These are phyloP conservation scores for Apocrypta bakeri DNA, from an alignment of 1,140 invertebrate species.

Conservation along the genomic window DNA sequence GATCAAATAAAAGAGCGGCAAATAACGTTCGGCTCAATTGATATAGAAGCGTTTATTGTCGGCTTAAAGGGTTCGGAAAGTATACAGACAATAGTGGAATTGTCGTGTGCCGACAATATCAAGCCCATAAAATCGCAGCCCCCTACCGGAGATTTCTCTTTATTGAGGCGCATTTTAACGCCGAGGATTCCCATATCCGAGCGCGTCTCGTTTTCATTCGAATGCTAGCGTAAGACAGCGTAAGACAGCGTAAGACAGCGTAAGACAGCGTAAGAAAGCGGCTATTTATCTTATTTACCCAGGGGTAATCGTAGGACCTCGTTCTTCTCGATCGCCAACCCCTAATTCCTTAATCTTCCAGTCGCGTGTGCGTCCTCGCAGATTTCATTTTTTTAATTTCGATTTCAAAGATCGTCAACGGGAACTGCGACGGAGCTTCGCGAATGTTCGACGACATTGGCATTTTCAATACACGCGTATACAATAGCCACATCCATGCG, in stretches of 20 bases:
- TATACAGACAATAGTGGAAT: not conserved
- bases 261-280: constrained; percentile 17
- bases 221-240: constrained; percentile 34
- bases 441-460: too few relatives aligned
- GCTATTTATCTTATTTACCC: constrained; percentile 46
- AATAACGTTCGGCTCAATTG: constrained; percentile 29
- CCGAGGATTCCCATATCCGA: not conserved
- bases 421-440: too few relatives aligned
- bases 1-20: constrained; percentile 43
- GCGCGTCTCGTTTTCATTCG: constrained; percentile 40
- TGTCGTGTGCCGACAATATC: constrained; percentile 42
- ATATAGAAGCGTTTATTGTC: constrained; percentile 43
- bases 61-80: constrained; percentile 48
- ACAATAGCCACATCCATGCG: not conserved
- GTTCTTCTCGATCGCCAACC: not conserved
- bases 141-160: constrained; percentile 24
- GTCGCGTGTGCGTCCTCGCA: not conserved
- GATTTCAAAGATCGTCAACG: not conserved
- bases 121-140: constrained; percentile 39
- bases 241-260: constrained; percentile 14
- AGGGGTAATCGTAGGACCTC: not conserved
- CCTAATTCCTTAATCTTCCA: constrained; percentile 24
- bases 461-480: not conserved
- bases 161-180: constrained; percentile 33
- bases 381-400: not conserved